Base-by-base conservation (phyloP, 2,888 invertebrate genomes). In the Raillietiella orientalis region DNA sequence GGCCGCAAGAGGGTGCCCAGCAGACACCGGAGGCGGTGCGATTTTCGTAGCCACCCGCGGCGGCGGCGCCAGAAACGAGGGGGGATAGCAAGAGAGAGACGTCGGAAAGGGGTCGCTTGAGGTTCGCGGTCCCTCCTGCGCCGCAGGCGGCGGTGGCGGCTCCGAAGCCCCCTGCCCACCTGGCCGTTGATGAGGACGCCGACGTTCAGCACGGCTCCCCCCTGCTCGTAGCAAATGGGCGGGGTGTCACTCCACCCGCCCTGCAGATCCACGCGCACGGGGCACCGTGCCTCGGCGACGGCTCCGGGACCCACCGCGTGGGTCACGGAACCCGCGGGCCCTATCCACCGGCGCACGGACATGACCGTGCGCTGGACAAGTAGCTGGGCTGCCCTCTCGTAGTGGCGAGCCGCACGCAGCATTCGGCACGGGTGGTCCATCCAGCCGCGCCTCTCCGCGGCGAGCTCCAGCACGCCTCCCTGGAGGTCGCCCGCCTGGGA, bases 191-290 rank as follows among this genome's bases (percentile, higher is more conserved):
- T 36, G 14, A 41, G 35, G 8, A 56, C 37, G 5, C 53, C 52
- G 27, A 44, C 29, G 29, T 50, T 48, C 5, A 55, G 46, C 6
- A 49, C 49, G 15, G 49, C 47, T 3, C 52, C 52, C 4, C 52
- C 50, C 30, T 47, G 41, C 35, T 53, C 53, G 33, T 54, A 55
- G 6, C 54, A 53, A 27, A 56, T 53, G 3, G 56, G 56, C 4
- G 56, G 55, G 3, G 56, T 56, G 38, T 56, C 56, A 3, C 52
- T 47, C 56, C 56, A 56, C 1, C 55, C 56, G 2, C 56, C 56
- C 10, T 50, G 42, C 4, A 54, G 35, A 36, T 55, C 55, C 15
- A 52, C 41, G 28, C 53, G 38, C 5, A 49, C 53, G 3, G 52
- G 50, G 35, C 50, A 50, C 28, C 41, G 41, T 2, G 41, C 50